phyloP scores from a whole-genome alignment of 2,797 vertebrate species.

The Rhincodon typus region DNA sequence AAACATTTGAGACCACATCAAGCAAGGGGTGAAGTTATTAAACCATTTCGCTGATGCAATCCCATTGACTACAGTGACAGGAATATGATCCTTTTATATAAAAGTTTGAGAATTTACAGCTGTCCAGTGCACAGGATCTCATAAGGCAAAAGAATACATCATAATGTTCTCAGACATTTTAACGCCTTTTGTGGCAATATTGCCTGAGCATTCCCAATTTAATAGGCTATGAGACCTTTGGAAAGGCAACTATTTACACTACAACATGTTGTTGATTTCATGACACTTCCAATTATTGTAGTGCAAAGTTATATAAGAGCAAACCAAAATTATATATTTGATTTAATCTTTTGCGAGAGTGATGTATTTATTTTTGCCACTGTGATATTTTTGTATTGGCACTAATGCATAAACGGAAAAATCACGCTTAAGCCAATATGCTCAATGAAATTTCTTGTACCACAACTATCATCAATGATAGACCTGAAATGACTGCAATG shows the following conservation, averaged over 20 bases:
- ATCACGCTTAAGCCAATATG: background rate
- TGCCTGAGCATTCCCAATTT: background rate
- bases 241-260: background rate
- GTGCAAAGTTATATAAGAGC: background rate
- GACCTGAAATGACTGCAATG: background rate
- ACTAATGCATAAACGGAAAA: background rate
- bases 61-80: constrained; percentile 46
- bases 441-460: background rate
- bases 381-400: background rate
- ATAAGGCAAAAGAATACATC: constrained; percentile 11
- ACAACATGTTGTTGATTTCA: background rate
- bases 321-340: background rate
- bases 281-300: background rate
- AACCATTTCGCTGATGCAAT: constrained; percentile 47
- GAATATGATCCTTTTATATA: constrained; percentile 51
- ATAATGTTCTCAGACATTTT: constrained; percentile 23
- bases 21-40: constrained; percentile 42
- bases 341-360: background rate
- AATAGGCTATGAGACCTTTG: background rate
- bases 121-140: constrained; percentile 43
- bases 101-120: constrained; percentile 55
- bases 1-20: constrained; percentile 54
- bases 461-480: background rate
- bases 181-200: constrained; percentile 20
- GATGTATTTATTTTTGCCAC: background rate